Evolutionary conservation across 2,888 invertebrate genomes (phyloP), one percentile per base, ranked within the genome.

Genomic region (Acanthacorydalis orientalis): DNA sequence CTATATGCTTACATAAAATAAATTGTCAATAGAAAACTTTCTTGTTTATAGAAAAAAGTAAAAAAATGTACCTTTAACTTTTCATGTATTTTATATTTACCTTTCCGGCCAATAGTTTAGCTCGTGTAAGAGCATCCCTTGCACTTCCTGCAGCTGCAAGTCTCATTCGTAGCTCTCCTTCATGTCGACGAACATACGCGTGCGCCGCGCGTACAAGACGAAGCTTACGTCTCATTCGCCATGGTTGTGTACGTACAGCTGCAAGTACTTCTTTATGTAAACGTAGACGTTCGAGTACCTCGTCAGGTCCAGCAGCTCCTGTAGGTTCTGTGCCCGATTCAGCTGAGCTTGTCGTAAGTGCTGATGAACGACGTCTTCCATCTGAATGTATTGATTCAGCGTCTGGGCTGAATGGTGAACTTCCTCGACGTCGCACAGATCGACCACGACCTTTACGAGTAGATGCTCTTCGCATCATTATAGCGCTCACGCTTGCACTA

Each of bases 181-280:
- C 90, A 62, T 93, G 91, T 43, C 81, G 77, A 56, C 86, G 84
- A 43, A 93, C 83, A 63, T 90, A 93, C 16, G 77, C 74, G 64
- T 90, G 90, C 1, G 92, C 91, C 72, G 80, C 79, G 56, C 83
- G 73, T 7, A 88, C 86, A 43, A 91, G 71, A 59, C 82, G 82
- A 15, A 90, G 69, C 60, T 91, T 91, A 57, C 84, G 76, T 47
- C 83, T 69, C 74, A 90, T 82, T 31, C 79, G 79, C 74, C 89
- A 81, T 2, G 89, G 88, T 59, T 89, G 87, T 57, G 84, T 77
- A 58, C 87, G 88, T 10, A 91, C 86, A 41, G 82, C 85, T 53
- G 83, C 81, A 51, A 93, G 69, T 1, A 93, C 88, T 64, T 93
- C 92, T 62, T 92, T 92, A 64, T 93, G 91, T 33, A 92, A 67